Evolutionary conservation across 2,113 vertebrate genomes (phyloP), one percentile per base, ranked within the genome.

Genomic region (Morone saxatilis): DNA sequence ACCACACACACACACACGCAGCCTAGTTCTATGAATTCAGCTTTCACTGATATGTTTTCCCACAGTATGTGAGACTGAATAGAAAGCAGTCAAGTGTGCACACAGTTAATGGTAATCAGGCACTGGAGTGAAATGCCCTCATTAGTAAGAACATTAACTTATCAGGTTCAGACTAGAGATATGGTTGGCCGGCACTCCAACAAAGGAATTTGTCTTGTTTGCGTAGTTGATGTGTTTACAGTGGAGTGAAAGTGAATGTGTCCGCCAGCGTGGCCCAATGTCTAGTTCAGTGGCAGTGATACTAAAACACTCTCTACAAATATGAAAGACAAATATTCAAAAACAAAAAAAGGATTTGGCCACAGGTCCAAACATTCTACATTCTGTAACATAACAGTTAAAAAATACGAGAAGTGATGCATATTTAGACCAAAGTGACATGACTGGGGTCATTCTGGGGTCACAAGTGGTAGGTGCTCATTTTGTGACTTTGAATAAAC

Each of bases 121-220:
- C 88, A 73, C 69, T 13, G 71, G 36, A 1, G 76, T 60, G 80
- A 91, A 93, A 90, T 88, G 77, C 83, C 63, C 85, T 89, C 61
- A 76, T 93, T 91, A 89, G 81, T 48, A 25, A 47, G 76, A 84
- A 47, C 41, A 70, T 85, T 82, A 78, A 92, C 89, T 90, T 92
- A 92, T 94, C 88, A 84, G 79, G 38, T 84, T 51, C 76, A 89
- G 91, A 86, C 82, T 74, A 31, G n/a, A 78, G 88, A 88, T 91
- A 89, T 43, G 79, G 60, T 60, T 36, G 25, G 78, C 56, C 82
- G 0, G 57, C 57, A 47, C 70, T 84, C 50, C 67, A 76, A 79
- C 75, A 60, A 75, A 81, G 84, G 83, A 91, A 92, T 89, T 83
- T 63, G 62, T 78, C 78, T 66, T 86, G 90, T 94, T 94, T 89